Evolutionary conservation across 2,797 vertebrate species (phyloP).

Genomic region (Pogoniulus pusillus): DNA sequence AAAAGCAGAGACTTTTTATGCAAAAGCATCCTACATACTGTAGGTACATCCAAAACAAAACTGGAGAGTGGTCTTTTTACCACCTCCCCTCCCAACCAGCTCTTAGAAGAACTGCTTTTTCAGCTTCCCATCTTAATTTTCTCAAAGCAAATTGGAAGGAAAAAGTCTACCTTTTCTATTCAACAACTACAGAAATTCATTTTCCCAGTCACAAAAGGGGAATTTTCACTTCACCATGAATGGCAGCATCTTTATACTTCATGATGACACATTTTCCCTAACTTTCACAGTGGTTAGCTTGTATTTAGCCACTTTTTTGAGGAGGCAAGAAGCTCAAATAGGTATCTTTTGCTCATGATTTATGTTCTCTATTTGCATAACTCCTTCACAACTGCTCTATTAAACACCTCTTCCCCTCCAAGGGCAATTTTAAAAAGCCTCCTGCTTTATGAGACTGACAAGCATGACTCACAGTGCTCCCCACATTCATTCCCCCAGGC

Average conservation of each 20-base stretch:
- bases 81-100: not conserved
- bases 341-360: conserved; percentile 35
- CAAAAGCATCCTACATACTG: not conserved
- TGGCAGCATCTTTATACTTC: not conserved
- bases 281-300: not conserved
- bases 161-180: not conserved
- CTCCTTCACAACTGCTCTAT: conserved; percentile 47
- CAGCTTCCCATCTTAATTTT: not conserved
- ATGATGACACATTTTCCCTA: not conserved
- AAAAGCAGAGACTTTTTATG: not conserved
- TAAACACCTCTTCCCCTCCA: conserved; percentile 57
- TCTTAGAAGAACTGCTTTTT: not conserved
- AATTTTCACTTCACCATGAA: not conserved
- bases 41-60: not conserved
- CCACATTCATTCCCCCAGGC: conserved; percentile 7
- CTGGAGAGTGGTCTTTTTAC: not conserved
- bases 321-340: conserved; percentile 6
- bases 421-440: conserved; percentile 33
- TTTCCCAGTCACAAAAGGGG: not conserved
- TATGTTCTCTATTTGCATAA: conserved; percentile 31
- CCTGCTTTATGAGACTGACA: conserved; percentile 34
- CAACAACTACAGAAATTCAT: not conserved
- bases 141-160: not conserved
- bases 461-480: conserved; percentile 42
- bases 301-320: conserved; percentile 27